Percentiles rank a stretch among this genome's conserved stretches.
Evolutionary conservation across 1,140 invertebrate genomes (phyloP).

Genomic region (Subanguina moxae): DNA sequence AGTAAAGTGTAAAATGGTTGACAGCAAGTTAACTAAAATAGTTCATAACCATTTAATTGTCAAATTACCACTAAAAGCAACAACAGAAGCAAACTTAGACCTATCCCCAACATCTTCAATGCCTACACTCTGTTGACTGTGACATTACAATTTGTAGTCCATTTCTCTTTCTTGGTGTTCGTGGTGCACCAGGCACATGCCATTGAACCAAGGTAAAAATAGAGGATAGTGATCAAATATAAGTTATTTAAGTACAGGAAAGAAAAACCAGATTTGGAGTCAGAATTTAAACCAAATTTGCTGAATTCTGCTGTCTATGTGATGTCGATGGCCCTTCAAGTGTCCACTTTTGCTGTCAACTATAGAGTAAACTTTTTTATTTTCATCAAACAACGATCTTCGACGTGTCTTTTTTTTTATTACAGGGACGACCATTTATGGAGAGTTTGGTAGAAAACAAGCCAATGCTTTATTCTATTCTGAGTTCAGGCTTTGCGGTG

Average conservation of each 20-base stretch:
- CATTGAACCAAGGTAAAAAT: slow-evolving; percentile 55
- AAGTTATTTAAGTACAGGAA: slow-evolving; percentile 31
- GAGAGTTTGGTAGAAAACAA: slow-evolving; percentile 86
- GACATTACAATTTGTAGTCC: slow-evolving; percentile 85
- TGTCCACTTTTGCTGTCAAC: slow-evolving; percentile 96
- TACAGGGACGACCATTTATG: slow-evolving; percentile 94
- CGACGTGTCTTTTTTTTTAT: slow-evolving; percentile 1
- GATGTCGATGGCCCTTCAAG: slow-evolving; percentile 90
- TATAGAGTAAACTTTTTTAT: slow-evolving; percentile 74
- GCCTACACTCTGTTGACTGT: slow-evolving; percentile 93
- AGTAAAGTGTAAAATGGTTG: too few relatives aligned
- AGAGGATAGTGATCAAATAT: slow-evolving; percentile 16
- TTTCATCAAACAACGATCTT: background rate
- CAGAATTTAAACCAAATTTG: slow-evolving; percentile 83
- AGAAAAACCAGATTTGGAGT: slow-evolving; percentile 70
- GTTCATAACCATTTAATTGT: too few relatives aligned
- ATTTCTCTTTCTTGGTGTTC: slow-evolving; percentile 85
- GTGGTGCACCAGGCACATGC: slow-evolving; percentile 66
- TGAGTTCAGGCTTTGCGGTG: slow-evolving; percentile 61
- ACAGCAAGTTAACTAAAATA: too few relatives aligned
- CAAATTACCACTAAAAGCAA: too few relatives aligned
- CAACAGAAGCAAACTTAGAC: too few relatives aligned
- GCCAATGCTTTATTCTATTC: slow-evolving; percentile 73
- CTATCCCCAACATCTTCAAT: slow-evolving; percentile 97
- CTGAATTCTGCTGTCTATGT: slow-evolving; percentile 97